A percentile compares a stretch with the other conserved stretches of the same genome.
phyloP scores from a whole-genome alignment of 1,140 invertebrate species.

The Zaprionus africanus region DNA sequence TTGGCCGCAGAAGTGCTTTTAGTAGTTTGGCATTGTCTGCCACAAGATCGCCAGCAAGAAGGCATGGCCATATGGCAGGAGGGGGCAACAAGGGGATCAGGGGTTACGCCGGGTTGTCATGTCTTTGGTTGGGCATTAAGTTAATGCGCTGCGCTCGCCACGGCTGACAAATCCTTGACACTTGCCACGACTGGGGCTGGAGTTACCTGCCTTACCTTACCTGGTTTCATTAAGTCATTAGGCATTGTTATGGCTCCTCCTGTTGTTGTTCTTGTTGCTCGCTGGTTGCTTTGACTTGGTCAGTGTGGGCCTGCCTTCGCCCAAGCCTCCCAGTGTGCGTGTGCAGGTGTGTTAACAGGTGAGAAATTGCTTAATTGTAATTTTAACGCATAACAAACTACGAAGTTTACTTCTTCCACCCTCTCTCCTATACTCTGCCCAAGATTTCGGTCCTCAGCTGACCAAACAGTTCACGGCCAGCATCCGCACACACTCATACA shows the following conservation, averaged over 20 bases:
- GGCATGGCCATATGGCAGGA: neutral
- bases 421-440: neutral
- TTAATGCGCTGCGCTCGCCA: conserved; percentile 65
- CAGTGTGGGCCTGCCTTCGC: conserved; percentile 28
- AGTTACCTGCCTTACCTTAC: conserved; percentile 22
- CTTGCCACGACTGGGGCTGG: conserved; percentile 37
- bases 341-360: conserved; percentile 63
- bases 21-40: conserved; percentile 75
- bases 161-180: conserved; percentile 70
- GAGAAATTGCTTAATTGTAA: conserved; percentile 82
- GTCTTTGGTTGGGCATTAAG: conserved; percentile 78
- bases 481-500: neutral
- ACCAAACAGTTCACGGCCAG: conserved; percentile 12
- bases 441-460: conserved; percentile 13
- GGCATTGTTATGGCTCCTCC: conserved; percentile 64
- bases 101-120: conserved; percentile 57
- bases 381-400: conserved; percentile 66
- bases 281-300: conserved; percentile 25
- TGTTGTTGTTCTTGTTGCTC: conserved; percentile 23
- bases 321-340: neutral
- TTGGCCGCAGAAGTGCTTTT: conserved; percentile 75
- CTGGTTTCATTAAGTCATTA: conserved; percentile 77
- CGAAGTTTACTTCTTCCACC: neutral
- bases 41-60: conserved; percentile 57
- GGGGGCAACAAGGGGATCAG: neutral